Evolutionary conservation across 2,113 vertebrate species (phyloP), one percentile per base, ranked within the genome.

Genomic region (Eclectus roratus): DNA sequence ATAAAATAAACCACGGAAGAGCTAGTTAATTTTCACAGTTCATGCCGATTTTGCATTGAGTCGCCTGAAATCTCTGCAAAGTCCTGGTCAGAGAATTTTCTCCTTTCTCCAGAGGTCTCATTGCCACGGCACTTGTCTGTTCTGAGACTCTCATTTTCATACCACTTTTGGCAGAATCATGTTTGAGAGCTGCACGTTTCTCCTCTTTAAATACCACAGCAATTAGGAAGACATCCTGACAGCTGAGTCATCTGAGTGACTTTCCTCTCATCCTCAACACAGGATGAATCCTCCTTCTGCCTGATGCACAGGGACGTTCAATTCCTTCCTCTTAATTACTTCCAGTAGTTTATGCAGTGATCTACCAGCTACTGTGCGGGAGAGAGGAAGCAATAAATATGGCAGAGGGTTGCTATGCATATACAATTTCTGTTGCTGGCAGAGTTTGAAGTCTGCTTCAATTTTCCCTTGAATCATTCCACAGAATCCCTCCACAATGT

Each of bases 11-110:
- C 74, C 64, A 79, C n/a, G 58, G 87, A 78, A 55, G 74, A 94
- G 68, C 41, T 46, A 39, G 77, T 79, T 85, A 70, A 33, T 78
- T 88, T 88, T 76, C 52, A 56, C 21, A 69, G 15, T 86, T 90
- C 83, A 74, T 76, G 93, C 88, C 94, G 79, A 89, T 89, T 71
- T 87, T 94, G 91, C 70, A 70, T 35, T 53, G 78, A 74, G 49
- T 72, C 77, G 73, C 44, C 52, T 87, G 44, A 72, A 88, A 72
- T 80, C 12, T 46, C 13, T 69, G n/a, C 41, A 80, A 79, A 90
- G 47, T 56, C 44, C 46, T 74, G 33, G 19, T 72, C n/a, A 43
- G 68, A 70, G 25, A 14, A 28, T 17, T 58, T 31, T 50, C 41
- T 72, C 37, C 31, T 74, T 88, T 88, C 60, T 94, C 13, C 19